Conservation (phyloP, 1,140 invertebrate species). For the Dolichoris vasculosae region DNA sequence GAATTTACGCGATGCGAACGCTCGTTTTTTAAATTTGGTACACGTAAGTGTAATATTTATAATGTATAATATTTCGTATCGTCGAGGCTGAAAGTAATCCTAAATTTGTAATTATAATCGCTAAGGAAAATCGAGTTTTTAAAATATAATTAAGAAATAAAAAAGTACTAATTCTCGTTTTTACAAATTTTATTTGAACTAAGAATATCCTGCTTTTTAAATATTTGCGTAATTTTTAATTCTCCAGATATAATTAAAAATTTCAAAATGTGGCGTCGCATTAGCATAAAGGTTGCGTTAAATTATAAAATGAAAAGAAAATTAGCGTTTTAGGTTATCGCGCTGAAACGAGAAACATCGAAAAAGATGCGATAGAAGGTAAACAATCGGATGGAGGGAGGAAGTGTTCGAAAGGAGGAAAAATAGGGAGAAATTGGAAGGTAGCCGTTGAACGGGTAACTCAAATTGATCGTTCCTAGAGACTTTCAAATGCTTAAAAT, state of each 20-base stretch:
- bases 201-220: neutral
- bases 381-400: neutral
- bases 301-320: neutral
- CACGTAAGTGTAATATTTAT: too few species aligned
- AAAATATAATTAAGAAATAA: neutral
- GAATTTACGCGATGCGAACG: too few species aligned
- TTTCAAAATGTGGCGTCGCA: conserved; percentile 8
- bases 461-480: neutral
- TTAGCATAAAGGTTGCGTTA: conserved; percentile 2
- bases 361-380: neutral
- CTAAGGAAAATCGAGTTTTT: neutral
- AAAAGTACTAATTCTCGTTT: too few species aligned
- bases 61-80: too few species aligned
- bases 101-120: too few species aligned
- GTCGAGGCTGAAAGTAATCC: too few species aligned
- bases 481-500: neutral
- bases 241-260: conserved; percentile 25
- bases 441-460: neutral
- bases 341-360: neutral
- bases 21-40: too few species aligned
- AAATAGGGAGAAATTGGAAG: neutral
- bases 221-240: conserved; percentile 1
- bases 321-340: neutral
- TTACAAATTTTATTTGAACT: too few species aligned
- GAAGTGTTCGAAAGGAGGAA: neutral